Evolutionary conservation across 92 coral and sea anemone genomes (phyloP).

Genomic region (Phymanthus crucifer): DNA sequence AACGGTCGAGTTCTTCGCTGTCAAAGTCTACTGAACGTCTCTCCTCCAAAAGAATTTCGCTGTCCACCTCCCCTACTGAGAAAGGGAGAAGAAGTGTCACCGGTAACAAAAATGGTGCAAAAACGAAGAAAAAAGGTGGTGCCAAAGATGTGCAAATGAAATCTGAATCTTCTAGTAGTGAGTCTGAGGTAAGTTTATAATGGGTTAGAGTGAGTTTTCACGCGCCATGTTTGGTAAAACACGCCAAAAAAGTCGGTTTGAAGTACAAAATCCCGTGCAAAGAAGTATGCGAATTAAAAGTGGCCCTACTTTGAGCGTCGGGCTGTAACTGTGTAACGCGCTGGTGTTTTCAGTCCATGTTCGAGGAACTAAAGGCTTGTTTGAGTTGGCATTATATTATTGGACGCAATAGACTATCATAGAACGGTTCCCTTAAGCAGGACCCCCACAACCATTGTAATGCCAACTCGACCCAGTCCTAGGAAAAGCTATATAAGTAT

Average conservation of each 20-base stretch:
- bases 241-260: not conserved
- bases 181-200: constrained; percentile 90
- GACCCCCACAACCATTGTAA: no score
- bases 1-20: constrained; percentile 23
- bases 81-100: constrained; percentile 48
- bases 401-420: no score
- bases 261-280: not conserved
- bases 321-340: no score
- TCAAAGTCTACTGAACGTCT: constrained; percentile 50
- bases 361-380: no score
- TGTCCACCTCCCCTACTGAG: constrained; percentile 32
- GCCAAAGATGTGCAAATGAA: constrained; percentile 58
- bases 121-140: constrained; percentile 21
- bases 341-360: no score
- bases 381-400: no score
- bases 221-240: no score
- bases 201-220: not conserved
- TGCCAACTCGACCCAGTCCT: no score
- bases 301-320: no score
- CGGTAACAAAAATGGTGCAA: constrained; percentile 16
- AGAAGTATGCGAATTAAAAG: no score
- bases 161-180: constrained; percentile 63
- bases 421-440: no score
- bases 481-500: no score
- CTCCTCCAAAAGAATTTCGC: constrained; percentile 26